Evolutionary conservation across 2,797 vertebrate genomes (phyloP).

Genomic region (Alfaro cultratus): DNA sequence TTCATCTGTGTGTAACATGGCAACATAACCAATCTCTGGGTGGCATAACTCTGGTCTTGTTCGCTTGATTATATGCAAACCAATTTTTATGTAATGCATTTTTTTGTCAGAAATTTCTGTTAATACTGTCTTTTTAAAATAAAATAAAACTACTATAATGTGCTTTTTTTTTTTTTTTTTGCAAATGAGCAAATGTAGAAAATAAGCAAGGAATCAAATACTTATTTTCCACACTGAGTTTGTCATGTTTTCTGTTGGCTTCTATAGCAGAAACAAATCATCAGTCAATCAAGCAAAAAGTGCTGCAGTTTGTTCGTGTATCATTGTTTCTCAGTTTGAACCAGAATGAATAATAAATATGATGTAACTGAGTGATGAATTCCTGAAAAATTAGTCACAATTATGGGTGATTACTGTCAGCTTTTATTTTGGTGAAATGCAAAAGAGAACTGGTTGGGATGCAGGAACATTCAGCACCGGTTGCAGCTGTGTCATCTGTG

Average conservation of each 20-base stretch:
- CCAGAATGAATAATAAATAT: slow-evolving; percentile 15
- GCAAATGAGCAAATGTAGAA: neutral
- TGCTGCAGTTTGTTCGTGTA: slow-evolving; percentile 1
- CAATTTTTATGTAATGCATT: neutral
- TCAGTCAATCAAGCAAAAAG: slow-evolving; percentile 2
- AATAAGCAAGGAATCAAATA: neutral
- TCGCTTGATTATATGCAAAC: neutral
- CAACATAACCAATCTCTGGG: neutral
- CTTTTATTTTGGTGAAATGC: slow-evolving; percentile 25
- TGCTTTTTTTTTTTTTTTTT: neutral
- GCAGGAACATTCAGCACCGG: neutral
- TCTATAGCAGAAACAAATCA: neutral
- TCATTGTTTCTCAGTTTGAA: slow-evolving; percentile 4
- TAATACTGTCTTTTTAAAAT: neutral
- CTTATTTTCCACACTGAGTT: neutral
- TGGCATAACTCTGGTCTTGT: neutral
- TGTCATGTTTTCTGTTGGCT: neutral
- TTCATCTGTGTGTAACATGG: neutral
- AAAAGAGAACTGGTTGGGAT: slow-evolving; percentile 11
- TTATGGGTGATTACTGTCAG: slow-evolving; percentile 27
- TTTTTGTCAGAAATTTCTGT: neutral
- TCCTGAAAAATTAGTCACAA: slow-evolving; percentile 8
- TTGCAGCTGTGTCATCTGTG: slow-evolving; percentile 42
- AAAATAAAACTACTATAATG: neutral
- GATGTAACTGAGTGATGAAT: slow-evolving; percentile 4